phyloP scores from a whole-genome alignment of 2,113 vertebrate genomes.

The Ctenodactylus gundi region DNA sequence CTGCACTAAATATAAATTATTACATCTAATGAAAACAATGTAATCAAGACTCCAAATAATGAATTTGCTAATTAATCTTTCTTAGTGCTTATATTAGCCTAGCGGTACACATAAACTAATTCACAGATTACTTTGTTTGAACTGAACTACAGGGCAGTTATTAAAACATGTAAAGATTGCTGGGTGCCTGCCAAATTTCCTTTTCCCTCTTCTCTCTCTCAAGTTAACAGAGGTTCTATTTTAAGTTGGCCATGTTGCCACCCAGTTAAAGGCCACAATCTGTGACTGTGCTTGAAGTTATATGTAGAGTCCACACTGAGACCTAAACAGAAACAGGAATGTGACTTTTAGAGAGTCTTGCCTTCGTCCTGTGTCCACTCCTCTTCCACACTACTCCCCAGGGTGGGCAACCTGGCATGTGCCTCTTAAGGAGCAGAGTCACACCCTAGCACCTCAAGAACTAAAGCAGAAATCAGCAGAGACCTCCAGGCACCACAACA shows the following conservation, averaged over 20 bases:
- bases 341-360: background rate
- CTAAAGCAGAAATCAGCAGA: background rate
- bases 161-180: background rate
- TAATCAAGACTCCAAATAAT: background rate
- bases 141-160: constrained; percentile 10
- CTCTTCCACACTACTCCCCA: background rate
- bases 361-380: background rate
- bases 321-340: background rate
- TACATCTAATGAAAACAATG: constrained; percentile 23
- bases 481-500: background rate
- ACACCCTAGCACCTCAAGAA: background rate
- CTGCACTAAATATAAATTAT: constrained; percentile 25
- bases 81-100: background rate
- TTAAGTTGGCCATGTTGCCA: background rate
- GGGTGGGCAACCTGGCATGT: background rate
- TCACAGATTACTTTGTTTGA: constrained; percentile 35
- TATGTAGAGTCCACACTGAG: background rate
- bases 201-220: background rate
- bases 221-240: background rate
- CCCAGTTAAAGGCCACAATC: background rate
- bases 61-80: constrained; percentile 12
- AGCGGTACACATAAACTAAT: background rate
- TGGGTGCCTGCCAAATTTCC: background rate
- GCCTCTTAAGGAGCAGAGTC: background rate
- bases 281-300: background rate